Percentiles rank a stretch among this genome's conserved stretches.
Evolutionary conservation across 2,797 vertebrate species (phyloP).

Genomic region (Urophycis tenuis): DNA sequence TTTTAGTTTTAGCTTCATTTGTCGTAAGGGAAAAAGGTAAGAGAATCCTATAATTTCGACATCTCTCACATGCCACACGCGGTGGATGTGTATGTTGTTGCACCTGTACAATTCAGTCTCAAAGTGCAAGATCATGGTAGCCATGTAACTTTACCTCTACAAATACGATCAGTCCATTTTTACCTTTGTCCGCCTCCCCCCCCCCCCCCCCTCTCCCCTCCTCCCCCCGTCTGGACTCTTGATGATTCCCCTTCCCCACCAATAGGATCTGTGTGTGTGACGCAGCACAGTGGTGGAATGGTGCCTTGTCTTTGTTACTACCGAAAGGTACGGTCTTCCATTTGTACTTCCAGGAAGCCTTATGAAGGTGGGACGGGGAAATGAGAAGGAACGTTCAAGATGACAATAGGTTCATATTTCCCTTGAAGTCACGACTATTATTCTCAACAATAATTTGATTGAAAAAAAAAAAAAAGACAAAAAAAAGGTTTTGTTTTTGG

Average conservation of each 20-base stretch:
- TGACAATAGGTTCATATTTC: conserved; percentile 48
- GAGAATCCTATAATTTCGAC: conserved; percentile 23
- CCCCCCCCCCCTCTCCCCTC: conserved; percentile 59
- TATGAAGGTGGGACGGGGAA: conserved; percentile 59
- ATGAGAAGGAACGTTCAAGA: conserved; percentile 46
- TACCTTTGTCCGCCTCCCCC: conserved; percentile 58
- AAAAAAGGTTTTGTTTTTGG: not conserved
- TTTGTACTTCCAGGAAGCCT: conserved; percentile 72
- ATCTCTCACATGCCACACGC: conserved; percentile 39
- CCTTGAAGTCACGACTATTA: conserved; percentile 25
- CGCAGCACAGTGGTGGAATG: conserved; percentile 66
- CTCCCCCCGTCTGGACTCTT: conserved; percentile 54
- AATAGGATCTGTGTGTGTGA: conserved; percentile 66
- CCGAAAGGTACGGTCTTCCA: conserved; percentile 75
- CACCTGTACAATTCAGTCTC: conserved; percentile 37
- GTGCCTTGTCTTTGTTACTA: conserved; percentile 74
- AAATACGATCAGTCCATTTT: conserved; percentile 53
- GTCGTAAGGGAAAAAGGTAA: not conserved
- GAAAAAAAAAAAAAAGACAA: not conserved
- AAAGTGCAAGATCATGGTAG: conserved; percentile 54
- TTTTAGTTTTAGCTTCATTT: conserved; percentile 22
- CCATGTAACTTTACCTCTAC: conserved; percentile 62
- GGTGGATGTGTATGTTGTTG: conserved; percentile 46
- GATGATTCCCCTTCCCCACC: conserved; percentile 47
- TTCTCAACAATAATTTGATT: conserved; percentile 32